Percentiles rank a stretch among this genome's conserved stretches.
These are phyloP conservation scores for Homarus gammarus DNA, from an alignment of 2,888 invertebrate genomes.

Conservation along the genomic window DNA sequence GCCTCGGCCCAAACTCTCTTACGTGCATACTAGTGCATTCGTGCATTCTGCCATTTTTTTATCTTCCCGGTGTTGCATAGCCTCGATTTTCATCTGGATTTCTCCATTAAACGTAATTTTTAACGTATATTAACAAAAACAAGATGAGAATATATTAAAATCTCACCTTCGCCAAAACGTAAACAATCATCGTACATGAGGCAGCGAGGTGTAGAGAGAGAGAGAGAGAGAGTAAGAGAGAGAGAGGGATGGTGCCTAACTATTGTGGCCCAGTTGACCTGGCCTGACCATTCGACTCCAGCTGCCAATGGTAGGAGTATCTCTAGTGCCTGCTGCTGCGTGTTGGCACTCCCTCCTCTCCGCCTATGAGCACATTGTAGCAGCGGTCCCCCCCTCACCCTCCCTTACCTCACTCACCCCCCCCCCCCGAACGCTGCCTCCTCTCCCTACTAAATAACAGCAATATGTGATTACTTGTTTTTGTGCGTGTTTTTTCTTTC, in stretches of 20 bases:
- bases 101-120: background rate
- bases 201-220: conserved; percentile 19
- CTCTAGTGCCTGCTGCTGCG: conserved; percentile 32
- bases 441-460: background rate
- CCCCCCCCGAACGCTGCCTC: conserved; percentile 27
- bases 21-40: conserved; percentile 69
- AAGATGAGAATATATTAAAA: too few species aligned
- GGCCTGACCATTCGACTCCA: conserved; percentile 57
- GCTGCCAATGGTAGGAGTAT: conserved; percentile 54
- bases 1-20: conserved; percentile 65
- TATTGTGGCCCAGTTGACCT: conserved; percentile 61
- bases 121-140: too few species aligned
- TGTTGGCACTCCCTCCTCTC: background rate
- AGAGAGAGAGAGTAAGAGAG: background rate
- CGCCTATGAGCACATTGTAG: conserved; percentile 40
- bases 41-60: conserved; percentile 60
- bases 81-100: background rate
- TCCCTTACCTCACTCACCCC: too few species aligned
- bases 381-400: conserved; percentile 33
- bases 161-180: background rate
- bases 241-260: conserved; percentile 39
- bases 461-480: too few species aligned
- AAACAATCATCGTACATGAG: conserved; percentile 33
- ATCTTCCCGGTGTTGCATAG: conserved; percentile 21
- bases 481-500: too few species aligned